Evolutionary conservation across 37 sponge, comb jelly and placozoan genomes (phyloP).

Genomic region (Tethya wilhelma): DNA sequence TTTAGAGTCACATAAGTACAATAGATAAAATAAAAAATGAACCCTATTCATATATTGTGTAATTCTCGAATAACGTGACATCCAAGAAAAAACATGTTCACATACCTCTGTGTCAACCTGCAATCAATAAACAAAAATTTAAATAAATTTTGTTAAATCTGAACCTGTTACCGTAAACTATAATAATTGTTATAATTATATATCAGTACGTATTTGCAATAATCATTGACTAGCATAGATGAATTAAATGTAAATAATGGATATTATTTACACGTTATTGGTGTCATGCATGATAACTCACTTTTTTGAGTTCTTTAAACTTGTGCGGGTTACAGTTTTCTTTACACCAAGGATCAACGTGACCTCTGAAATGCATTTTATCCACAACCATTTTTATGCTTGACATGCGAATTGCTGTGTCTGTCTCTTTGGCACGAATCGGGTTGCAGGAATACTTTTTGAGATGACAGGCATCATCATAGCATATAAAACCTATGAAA

Average conservation of each 20-base stretch:
- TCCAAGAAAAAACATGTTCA: conserved; percentile 48
- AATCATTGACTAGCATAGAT: no score
- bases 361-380: conserved; percentile 55
- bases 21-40: conserved; percentile 32
- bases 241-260: no score
- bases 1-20: conserved; percentile 39
- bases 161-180: conserved; percentile 27
- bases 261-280: no score
- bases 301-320: neutral
- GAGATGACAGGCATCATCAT: no score
- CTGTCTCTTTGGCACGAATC: conserved; percentile 6
- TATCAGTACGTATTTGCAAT: no score
- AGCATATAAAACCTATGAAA: no score
- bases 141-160: no score
- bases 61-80: conserved; percentile 39
- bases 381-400: conserved; percentile 31
- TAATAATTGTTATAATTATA: neutral
- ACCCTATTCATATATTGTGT: conserved; percentile 35
- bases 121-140: no score
- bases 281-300: no score
- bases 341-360: conserved; percentile 50
- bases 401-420: neutral
- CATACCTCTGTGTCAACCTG: no score
- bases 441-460: conserved; percentile 35
- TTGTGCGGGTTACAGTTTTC: conserved; percentile 41